Base-by-base conservation (phyloP, 2,888 invertebrate genomes). In the Balanococcus diminutus region DNA sequence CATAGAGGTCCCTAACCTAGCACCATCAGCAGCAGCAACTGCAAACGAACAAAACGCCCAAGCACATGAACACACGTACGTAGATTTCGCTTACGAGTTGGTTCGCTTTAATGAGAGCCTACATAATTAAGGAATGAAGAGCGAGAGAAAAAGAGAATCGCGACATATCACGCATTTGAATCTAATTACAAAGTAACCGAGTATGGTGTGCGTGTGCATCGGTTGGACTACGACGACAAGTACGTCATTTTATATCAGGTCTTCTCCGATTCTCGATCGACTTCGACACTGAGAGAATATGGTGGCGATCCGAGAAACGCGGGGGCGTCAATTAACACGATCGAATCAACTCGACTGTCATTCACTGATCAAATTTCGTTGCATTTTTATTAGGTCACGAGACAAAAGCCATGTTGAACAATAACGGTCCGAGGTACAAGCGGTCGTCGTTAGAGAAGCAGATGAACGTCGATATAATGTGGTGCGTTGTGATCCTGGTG, bases 401-500 rank as follows among this genome's bases (percentile, higher is more conserved):
- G 56, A 87, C 87, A 14, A 87, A 87, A 85, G 61, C 85, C n/a
- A 87, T 86, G 87, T 28, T 86, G 25, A 87, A 87, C 39, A 79
- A 72, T 28, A 83, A 56, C 36, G 42, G 61, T 22, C 31, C 42
- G 11, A 36, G 82, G 9, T 82, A 81, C 25, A 87, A 87, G 83
- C 36, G 83, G 32, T 87, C 87, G 42, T 51, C 46, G 1, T 25
- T 87, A 81, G 85, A 87, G 19, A 85, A 19, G 36, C 61, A 85
- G 28, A 14, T 87, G 14, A 86, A 85, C 22, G 93, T 95, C 88
- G 98, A 98, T 91, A 96, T 98, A 87, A 94, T 98, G 89, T 98
- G 97, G 97, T 98, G 98, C 92, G 96, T 98, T 88, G 92, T 97
- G 88, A 95, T 98, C 89, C 92, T 98, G 88, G 91, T 98, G 87